Evolutionary conservation across 1,140 invertebrate species (phyloP).

Genomic region (Muscidifurax raptorellus): DNA sequence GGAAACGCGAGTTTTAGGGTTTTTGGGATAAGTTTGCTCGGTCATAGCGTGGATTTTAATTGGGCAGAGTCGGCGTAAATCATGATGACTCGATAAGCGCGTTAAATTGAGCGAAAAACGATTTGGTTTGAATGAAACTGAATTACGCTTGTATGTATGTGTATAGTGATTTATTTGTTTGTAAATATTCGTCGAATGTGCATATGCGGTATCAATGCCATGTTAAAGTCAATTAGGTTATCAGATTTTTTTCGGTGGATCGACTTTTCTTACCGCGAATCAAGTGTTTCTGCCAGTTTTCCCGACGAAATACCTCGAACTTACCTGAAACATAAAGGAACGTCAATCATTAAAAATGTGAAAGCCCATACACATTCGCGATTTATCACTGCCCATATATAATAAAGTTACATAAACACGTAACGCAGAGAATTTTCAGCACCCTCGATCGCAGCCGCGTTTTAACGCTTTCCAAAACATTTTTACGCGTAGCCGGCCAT

Average conservation of each 20-base stretch:
- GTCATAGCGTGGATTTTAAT: too few species aligned
- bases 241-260: not conserved
- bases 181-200: too few species aligned
- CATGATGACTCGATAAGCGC: not conserved
- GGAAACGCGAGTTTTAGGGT: too few species aligned
- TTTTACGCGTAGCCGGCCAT: not conserved
- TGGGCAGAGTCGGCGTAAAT: not conserved
- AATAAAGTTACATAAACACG: not conserved
- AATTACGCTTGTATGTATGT: too few species aligned
- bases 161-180: too few species aligned
- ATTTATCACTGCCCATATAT: too few species aligned
- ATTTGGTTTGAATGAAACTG: too few species aligned
- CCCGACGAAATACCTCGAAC: not conserved
- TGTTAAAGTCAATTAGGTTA: not conserved
- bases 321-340: constrained; percentile 34
- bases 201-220: too few species aligned
- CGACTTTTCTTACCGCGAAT: not conserved
- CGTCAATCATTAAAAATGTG: not conserved
- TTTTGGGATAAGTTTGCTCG: not conserved
- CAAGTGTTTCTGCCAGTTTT: not conserved
- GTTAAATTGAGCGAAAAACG: not conserved
- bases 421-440: not conserved
- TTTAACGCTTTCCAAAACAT: not conserved
- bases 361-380: too few species aligned
- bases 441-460: not conserved